Base-by-base conservation (phyloP, 1,140 invertebrate species). In the Brachystomella parvula region DNA sequence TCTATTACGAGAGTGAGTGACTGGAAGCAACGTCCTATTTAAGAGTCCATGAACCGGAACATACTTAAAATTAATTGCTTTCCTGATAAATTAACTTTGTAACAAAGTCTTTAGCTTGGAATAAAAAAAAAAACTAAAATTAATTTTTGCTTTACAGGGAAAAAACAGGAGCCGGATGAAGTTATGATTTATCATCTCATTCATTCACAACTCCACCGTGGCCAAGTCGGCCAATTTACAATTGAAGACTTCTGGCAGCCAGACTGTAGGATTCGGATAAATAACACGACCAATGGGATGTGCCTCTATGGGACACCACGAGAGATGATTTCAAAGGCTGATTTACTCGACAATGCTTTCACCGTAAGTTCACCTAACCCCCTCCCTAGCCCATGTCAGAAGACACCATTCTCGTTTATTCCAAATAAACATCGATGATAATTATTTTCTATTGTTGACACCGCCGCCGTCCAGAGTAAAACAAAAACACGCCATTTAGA, bases 231-330 rank as follows among this genome's bases (percentile, higher is more conserved):
- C 31, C 69, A 71, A 44, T 71, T 68, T 30, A 66, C 81, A 64
- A 75, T 87, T 72, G 77, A 80, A 73, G 81, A 84, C 64, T 85
- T 86, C 70, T 87, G 85, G 85, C 82, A 81, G 69, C 79, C 82
- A 67, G 84, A 82, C 68, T 84, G 82, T 61, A 79, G 82, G 69
- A 80, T 87, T 74, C 79, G 84, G 60, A 87, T 87, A 74, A 86
- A 86, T 75, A 87, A 87, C 74, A 83, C 84, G 69, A 81, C 82
- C 58, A 85, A 87, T 75, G 84, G 84, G 71, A 81, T 83, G 33
- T 65, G 67, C 64, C 62, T 72, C 19, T 72, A 68, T 57, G 65
- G 67, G 19, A 64, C 32, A 30, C 3, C 9, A 12, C 31, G 56
- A 28, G 59, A 31, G 6, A 68, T 47, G 28, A 68, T 71, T 31